Evolutionary conservation across 2,797 vertebrate species (phyloP).

Genomic region (Emydoidea blandingii): DNA sequence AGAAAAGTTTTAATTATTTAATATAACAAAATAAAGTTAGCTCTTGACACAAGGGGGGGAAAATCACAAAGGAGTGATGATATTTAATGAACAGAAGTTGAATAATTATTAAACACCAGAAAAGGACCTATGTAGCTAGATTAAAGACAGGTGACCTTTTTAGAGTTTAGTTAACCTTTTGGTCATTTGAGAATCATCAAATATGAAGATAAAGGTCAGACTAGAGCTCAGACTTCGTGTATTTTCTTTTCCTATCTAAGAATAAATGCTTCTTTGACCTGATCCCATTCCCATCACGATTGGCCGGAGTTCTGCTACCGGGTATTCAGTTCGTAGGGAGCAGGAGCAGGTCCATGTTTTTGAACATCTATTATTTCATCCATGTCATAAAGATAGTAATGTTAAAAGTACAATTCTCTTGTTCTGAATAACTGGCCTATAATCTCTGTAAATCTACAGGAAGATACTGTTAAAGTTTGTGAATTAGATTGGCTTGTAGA

Average conservation of each 20-base stretch:
- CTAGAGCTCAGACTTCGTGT: constrained; percentile 69
- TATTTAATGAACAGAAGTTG: constrained; percentile 79
- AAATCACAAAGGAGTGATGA: constrained; percentile 51
- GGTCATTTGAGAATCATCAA: constrained; percentile 82
- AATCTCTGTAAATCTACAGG: neutral
- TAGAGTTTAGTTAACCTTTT: constrained; percentile 86
- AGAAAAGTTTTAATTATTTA: constrained; percentile 19
- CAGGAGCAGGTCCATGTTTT: neutral
- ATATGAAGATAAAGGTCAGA: constrained; percentile 85
- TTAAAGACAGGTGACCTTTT: constrained; percentile 87
- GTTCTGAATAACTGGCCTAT: neutral
- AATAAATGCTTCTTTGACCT: neutral
- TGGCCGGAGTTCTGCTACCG: neutral
- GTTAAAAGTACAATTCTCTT: neutral
- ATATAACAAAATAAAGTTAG: constrained; percentile 27
- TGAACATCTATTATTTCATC: neutral
- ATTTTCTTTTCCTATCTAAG: constrained; percentile 40
- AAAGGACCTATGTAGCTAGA: constrained; percentile 77
- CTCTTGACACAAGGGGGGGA: constrained; percentile 23
- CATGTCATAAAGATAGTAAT: neutral
- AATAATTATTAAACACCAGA: constrained; percentile 72
- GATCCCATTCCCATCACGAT: neutral
- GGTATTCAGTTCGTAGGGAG: constrained; percentile 14
- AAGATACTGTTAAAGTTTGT: neutral
- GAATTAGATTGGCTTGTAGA: neutral